Percentiles rank a stretch among this genome's conserved stretches.
These are phyloP conservation scores for Tridacna crocea DNA, from an alignment of 2,888 invertebrate species.

Conservation along the genomic window DNA sequence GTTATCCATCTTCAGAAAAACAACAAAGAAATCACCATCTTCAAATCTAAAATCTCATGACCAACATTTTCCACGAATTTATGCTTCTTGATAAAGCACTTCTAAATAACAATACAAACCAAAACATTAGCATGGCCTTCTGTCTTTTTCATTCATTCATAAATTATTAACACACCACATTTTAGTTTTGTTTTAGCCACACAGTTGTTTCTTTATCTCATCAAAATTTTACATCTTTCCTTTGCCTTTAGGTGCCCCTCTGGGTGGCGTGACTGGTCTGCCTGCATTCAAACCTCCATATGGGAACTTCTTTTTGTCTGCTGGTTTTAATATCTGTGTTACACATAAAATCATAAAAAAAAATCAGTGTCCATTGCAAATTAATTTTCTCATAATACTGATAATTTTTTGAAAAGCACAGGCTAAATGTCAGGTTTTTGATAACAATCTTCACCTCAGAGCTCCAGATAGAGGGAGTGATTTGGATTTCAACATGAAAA, in stretches of 20 bases:
- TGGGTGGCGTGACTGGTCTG: slow-evolving; percentile 98
- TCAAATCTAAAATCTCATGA: background rate
- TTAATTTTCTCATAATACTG: too few relatives aligned
- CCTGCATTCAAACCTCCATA: slow-evolving; percentile 97
- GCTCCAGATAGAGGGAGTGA: too few relatives aligned
- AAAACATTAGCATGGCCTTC: background rate
- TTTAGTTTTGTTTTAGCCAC: slow-evolving; percentile 4
- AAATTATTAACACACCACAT: slow-evolving; percentile 18
- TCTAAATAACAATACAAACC: background rate
- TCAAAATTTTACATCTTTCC: slow-evolving; percentile 26
- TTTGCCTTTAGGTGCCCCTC: slow-evolving; percentile 84
- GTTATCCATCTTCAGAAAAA: too few relatives aligned
- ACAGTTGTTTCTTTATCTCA: background rate
- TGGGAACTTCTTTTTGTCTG: slow-evolving; percentile 99
- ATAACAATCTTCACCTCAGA: too few relatives aligned
- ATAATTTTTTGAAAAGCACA: too few relatives aligned
- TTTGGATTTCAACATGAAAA: too few relatives aligned
- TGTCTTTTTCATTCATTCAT: background rate
- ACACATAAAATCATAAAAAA: too few relatives aligned
- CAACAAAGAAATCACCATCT: too few relatives aligned
- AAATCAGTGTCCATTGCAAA: background rate
- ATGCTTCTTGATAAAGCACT: background rate
- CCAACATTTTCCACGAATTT: background rate
- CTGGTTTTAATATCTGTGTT: slow-evolving; percentile 98
- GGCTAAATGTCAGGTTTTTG: too few relatives aligned